Evolutionary conservation across 2,113 vertebrate genomes (phyloP), one percentile per base, ranked within the genome.

Genomic region (Cavia porcellus): DNA sequence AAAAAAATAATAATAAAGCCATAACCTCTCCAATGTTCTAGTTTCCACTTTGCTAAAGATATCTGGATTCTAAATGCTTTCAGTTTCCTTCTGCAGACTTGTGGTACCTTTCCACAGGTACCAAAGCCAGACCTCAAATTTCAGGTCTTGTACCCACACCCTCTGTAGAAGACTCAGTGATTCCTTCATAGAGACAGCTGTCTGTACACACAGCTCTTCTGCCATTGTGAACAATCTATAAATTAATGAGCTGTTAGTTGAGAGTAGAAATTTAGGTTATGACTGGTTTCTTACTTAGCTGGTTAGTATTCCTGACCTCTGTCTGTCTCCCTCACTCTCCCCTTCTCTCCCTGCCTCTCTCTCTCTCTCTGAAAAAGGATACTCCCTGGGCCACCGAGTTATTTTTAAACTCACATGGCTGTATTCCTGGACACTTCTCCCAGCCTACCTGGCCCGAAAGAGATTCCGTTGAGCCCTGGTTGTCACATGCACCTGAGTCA

Each of bases 381-480:
- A 96, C 55, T 94, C 35, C 7, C 7, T n/a, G n/a, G 13, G 55
- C 55, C 15, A 38, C 55, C 47, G 57, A 30, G 93, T 83, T 97
- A 98, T 97, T 97, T 98, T 97, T 97, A 98, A 93, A 96, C 81
- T 72, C 81, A 28, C 32, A 14, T n/a, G 94, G 89, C 59, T 79
- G 35, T 62, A 4, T 79, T 94, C 77, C 94, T 92, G 66, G 72
- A 88, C 70, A 66, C 89, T 62, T 89, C 42, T 64, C 57, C 35
- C 35, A 88, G 25, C 95, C 92, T 68, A 30, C 25, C 83, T 83
- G 84, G 32, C 75, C 81, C 81, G n/a, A 80, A 88, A 92, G 74
- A 32, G 9, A 62, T 30, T 68, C 59, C 57, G 11, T 45, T 15
- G 72, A 55, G 24, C 81, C 35, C 52, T 30, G 61, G 66, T 66